Conservation (phyloP, 2,888 invertebrate genomes). For the Antheraea yamamai region DNA sequence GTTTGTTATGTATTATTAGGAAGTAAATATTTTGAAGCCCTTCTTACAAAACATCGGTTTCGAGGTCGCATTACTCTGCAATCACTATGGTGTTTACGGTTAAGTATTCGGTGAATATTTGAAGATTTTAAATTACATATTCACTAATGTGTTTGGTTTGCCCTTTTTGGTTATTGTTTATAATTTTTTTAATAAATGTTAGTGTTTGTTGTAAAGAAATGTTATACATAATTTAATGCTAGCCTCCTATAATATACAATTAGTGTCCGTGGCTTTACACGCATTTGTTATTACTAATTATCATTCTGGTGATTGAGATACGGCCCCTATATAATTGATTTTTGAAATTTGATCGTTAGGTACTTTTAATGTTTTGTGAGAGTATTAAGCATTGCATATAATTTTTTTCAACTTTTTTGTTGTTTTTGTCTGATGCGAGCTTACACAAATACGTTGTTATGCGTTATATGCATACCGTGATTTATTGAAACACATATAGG, state of each 20-base stretch:
- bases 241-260: neutral
- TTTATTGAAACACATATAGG: no score
- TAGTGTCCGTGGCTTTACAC: no score
- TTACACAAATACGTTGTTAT: no score
- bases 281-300: no score
- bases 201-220: neutral
- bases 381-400: no score
- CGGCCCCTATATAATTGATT: no score
- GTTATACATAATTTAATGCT: neutral
- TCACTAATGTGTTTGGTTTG: neutral
- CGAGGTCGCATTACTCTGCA: neutral
- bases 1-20: conserved; percentile 6
- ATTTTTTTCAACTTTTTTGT: no score
- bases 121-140: neutral
- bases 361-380: no score
- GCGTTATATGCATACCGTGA: no score
- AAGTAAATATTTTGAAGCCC: conserved; percentile 5
- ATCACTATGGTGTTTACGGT: neutral
- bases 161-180: neutral
- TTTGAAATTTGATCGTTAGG: no score
- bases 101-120: neutral
- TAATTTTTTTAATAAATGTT: neutral
- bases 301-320: no score
- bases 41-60: neutral
- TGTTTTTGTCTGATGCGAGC: no score